phyloP scores from a whole-genome alignment of 2,888 invertebrate species.

The Noctua pronuba region DNA sequence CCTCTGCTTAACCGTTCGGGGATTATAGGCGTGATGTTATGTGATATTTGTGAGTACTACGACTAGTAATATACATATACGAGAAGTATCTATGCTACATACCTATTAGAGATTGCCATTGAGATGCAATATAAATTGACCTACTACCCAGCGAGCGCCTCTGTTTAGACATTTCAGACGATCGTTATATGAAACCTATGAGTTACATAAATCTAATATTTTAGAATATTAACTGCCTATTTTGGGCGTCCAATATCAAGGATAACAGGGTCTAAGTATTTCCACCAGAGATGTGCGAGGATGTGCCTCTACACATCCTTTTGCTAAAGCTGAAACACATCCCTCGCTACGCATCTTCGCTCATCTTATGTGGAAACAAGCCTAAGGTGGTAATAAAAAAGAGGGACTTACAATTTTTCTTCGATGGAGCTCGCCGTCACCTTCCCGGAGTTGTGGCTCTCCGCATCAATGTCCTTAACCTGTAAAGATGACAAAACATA shows the following conservation, averaged over 20 bases:
- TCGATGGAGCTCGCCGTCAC: slow-evolving; percentile 80
- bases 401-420: slow-evolving; percentile 84
- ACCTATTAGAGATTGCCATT: neutral
- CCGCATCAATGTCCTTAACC: slow-evolving; percentile 87
- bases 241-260: neutral
- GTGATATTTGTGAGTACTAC: neutral
- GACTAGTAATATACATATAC: neutral
- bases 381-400: neutral
- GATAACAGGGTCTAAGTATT: neutral
- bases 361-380: too few relatives aligned
- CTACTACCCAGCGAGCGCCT: neutral
- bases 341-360: too few relatives aligned
- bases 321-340: too few relatives aligned
- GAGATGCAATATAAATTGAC: neutral
- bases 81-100: neutral
- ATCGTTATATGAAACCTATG: neutral
- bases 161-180: neutral
- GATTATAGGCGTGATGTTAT: neutral
- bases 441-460: slow-evolving; percentile 82
- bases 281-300: too few relatives aligned
- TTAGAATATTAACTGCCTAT: neutral
- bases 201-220: neutral
- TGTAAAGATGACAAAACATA: slow-evolving; percentile 57
- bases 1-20: neutral
- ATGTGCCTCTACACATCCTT: too few relatives aligned